Evolutionary conservation across 2,113 vertebrate species (phyloP), one percentile per base, ranked within the genome.

Genomic region (Plecotus auritus): DNA sequence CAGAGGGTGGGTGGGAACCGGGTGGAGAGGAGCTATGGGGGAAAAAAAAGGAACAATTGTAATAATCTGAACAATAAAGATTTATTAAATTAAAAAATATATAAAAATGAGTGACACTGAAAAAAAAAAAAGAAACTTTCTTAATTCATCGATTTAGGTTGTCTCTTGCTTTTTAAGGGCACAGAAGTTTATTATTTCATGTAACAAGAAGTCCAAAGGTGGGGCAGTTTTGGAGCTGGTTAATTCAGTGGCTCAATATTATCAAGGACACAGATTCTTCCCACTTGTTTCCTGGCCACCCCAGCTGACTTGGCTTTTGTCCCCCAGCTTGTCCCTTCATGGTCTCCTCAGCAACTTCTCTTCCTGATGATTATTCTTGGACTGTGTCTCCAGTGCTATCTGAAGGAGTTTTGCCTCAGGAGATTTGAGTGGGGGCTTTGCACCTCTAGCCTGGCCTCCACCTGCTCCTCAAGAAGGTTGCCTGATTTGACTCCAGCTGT

Each of bases 211-310:
- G 67, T 77, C 40, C 32, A 73, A 30, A 47, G 16, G 49, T 81
- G 37, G 54, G 28, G 37, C 1, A 0, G 54, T 35, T 78, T 89
- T 30, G n/a, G 74, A 84, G 80, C 74, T 42, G 54, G 47, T 64
- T 90, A 78, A 51, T 51, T 95, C 74, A 67, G 77, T 74, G 35
- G 69, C 76, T 91, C 54, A 18, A 1, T 59, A 74, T 64, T 85
- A 82, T 91, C 93, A 96, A 94, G 95, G 91, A 56, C 96, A 96
- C 67, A 78, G 56, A 97, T 97, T 97, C 96, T 97, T 97, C 92
- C 88, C 90, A 18, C 49, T 88, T 54, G 78, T 42, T 95, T 77
- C 67, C 45, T 88, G 90, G 73, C 69, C 47, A 59, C 61, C 70
- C 73, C 26, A 13, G n/a, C 64, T 16, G 20, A 85, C 74, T 18